A percentile compares a stretch with the other conserved stretches of the same genome.
These are phyloP conservation scores for Morpho deidamia DNA, from an alignment of 2,888 invertebrate genomes.

Conservation along the genomic window DNA sequence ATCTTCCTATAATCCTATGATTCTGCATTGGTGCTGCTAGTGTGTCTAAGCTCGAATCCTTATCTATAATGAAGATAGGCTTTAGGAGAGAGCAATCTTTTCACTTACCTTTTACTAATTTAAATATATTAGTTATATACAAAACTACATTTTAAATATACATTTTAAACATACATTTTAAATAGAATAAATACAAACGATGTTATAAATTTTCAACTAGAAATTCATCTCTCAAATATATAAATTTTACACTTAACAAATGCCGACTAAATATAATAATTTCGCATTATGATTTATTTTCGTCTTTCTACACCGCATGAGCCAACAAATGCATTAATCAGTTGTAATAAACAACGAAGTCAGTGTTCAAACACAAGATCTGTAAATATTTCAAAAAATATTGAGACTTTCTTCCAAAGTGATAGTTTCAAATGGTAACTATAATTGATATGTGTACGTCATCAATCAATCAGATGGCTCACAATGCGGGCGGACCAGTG, in stretches of 20 bases:
- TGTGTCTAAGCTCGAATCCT: too few species aligned
- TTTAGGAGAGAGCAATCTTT: too few species aligned
- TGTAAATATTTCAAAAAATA: neutral
- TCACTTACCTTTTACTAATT: too few species aligned
- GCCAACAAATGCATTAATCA: conserved; percentile 21
- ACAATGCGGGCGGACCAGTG: conserved; percentile 35
- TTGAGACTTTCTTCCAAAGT: neutral
- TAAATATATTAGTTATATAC: too few species aligned
- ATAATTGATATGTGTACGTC: conserved; percentile 56
- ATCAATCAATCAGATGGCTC: conserved; percentile 67
- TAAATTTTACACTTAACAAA: too few species aligned
- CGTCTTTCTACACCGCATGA: conserved; percentile 13
- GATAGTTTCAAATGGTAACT: conserved; percentile 1
- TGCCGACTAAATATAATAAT: conserved; percentile 16
- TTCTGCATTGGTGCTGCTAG: too few species aligned
- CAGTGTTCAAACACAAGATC: neutral
- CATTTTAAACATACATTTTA: neutral
- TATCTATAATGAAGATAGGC: too few species aligned
- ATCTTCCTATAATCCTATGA: too few species aligned
- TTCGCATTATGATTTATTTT: conserved; percentile 22
- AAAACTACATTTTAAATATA: too few species aligned
- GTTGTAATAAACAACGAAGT: neutral
- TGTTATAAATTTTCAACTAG: too few species aligned
- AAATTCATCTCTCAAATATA: too few species aligned
- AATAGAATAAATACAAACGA: too few species aligned